Conservation (phyloP, 2,888 invertebrate species). For the Dorcus hopei region DNA sequence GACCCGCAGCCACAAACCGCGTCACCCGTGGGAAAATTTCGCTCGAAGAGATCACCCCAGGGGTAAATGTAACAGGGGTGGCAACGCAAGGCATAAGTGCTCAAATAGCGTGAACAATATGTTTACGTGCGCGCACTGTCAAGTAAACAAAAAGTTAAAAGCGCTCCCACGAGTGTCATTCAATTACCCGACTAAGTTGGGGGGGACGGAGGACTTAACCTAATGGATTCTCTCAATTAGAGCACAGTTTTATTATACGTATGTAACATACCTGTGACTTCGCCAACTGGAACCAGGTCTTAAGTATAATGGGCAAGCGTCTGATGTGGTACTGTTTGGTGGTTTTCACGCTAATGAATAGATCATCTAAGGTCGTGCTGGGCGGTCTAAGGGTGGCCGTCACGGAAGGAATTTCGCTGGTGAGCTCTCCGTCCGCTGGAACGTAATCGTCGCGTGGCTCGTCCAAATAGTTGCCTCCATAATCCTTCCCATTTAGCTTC, state of each 20-base stretch:
- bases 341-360: conserved; percentile 95
- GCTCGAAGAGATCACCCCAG: conserved; percentile 6
- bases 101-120: conserved; percentile 31
- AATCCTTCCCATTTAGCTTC: conserved; percentile 38
- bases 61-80: no score
- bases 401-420: conserved; percentile 36
- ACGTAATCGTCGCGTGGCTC: conserved; percentile 28
- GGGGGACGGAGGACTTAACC: background rate
- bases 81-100: background rate
- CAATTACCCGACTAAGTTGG: no score
- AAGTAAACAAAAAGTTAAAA: conserved; percentile 12
- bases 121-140: conserved; percentile 12
- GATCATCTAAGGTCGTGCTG: conserved; percentile 74
- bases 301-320: conserved; percentile 81
- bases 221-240: no score
- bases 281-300: conserved; percentile 94
- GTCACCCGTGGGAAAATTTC: conserved; percentile 27
- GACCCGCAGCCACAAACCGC: background rate
- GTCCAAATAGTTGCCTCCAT: conserved; percentile 33
- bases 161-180: conserved; percentile 8
- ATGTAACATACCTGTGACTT: conserved; percentile 73
- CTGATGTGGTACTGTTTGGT: conserved; percentile 82
- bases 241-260: no score
- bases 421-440: conserved; percentile 17
- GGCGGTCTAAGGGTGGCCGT: conserved; percentile 56